Evolutionary conservation across 2,888 invertebrate genomes (phyloP).

Genomic region (Acanthosepion pharaonis): DNA sequence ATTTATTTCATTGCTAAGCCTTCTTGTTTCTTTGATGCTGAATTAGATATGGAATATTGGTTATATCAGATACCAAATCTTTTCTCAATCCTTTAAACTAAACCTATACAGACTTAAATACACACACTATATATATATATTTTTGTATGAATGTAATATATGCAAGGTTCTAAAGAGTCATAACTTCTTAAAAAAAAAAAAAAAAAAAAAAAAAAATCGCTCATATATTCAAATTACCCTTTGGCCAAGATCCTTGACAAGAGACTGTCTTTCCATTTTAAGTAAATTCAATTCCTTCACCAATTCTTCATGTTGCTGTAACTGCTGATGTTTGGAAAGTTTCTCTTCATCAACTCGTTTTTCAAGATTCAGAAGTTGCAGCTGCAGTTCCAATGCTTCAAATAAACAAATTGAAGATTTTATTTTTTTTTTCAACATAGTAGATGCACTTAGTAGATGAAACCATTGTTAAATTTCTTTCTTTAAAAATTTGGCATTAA

Average conservation of each 20-base stretch:
- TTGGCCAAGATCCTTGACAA: slow-evolving; percentile 24
- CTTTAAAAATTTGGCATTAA: too few species aligned
- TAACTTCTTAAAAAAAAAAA: too few species aligned
- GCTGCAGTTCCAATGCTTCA: slow-evolving; percentile 37
- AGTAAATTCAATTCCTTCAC: slow-evolving; percentile 2
- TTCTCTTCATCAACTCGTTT: slow-evolving; percentile 41
- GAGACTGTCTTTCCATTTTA: background rate
- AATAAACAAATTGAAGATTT: background rate
- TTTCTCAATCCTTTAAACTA: too few species aligned
- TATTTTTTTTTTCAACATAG: background rate
- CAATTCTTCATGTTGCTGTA: slow-evolving; percentile 35
- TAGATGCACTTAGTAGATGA: too few species aligned
- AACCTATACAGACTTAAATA: too few species aligned
- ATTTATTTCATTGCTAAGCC: too few species aligned
- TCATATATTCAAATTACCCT: background rate
- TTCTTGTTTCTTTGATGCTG: too few species aligned
- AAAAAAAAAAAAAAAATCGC: rapidly evolving
- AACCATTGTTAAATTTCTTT: background rate
- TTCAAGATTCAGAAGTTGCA: slow-evolving; percentile 8
- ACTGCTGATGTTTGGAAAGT: background rate
- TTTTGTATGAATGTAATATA: too few species aligned
- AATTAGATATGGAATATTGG: too few species aligned
- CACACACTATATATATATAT: too few species aligned
- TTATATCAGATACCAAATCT: too few species aligned
- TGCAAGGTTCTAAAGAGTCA: too few species aligned